Evolutionary conservation across 2,888 invertebrate species (phyloP), one percentile per base, ranked within the genome.

Genomic region (Eupithecia subumbrata): DNA sequence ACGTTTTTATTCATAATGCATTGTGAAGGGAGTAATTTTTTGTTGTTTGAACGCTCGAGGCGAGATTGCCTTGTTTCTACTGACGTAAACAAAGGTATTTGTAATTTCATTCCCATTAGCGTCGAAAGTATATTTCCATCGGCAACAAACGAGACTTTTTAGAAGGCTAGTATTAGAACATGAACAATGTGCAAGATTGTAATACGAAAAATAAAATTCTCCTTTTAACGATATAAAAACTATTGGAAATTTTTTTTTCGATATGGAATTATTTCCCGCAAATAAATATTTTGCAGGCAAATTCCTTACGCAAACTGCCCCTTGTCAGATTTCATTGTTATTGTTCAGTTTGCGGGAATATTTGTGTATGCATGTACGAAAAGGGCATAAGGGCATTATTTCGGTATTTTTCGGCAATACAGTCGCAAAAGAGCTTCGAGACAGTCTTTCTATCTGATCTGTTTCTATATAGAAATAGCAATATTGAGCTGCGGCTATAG

Each of bases 11-110:
- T 64, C 64, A 64, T 4, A 34, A 34, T 18, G 64, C 64, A 64
- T 64, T 64, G 64, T 64, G 18, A 72, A 72, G 45, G 48, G 34
- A 7, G 52, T 56, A 63, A 45, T 16, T 7, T 43, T 67, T 70
- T 66, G 66, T 73, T 75, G 69, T 72, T 72, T 72, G 60, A 71
- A 69, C 52, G 72, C 78, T 71, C 68, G 73, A 22, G 56, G 76
- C 75, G 18, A 64, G 64, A 60, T 69, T 43, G 52, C 60, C 72
- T 76, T 71, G 75, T 75, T 76, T 48, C 43, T 37, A 68, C 60
- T 71, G 63, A 73, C 69, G 63, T 67, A 64, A 64, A 60, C 34
- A 64, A 64, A 34, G 34, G 30, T 64, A 22, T 18, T 34, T 18
- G 3, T 64, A 64, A 64, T 34, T 34, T 64, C 34, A 64, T 64